Evolutionary conservation across 2,888 invertebrate genomes (phyloP).

Genomic region (Arge pagana): DNA sequence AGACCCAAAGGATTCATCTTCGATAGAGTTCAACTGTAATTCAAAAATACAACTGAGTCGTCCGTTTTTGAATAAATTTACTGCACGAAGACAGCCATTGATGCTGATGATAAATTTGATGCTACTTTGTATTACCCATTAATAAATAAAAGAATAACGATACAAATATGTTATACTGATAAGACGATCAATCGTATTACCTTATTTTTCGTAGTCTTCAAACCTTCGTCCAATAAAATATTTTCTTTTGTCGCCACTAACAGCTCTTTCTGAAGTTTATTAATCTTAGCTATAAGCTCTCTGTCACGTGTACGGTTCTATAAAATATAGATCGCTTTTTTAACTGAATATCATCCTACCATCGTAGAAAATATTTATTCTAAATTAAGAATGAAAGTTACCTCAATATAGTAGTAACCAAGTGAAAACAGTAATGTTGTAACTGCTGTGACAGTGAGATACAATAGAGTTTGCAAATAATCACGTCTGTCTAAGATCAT

Average conservation of each 20-base stretch:
- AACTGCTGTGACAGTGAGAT: constrained; percentile 70
- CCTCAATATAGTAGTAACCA: constrained; percentile 78
- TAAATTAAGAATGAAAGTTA: constrained; percentile 42
- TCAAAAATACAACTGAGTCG: constrained; percentile 14
- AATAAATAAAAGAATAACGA: no score
- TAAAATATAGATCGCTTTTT: constrained; percentile 23
- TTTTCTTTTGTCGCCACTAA: constrained; percentile 64
- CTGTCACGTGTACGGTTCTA: constrained; percentile 71
- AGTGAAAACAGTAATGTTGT: constrained; percentile 74
- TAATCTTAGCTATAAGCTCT: constrained; percentile 71
- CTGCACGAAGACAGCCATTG: not conserved
- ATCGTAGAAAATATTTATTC: no score
- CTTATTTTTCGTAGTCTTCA: constrained; percentile 51
- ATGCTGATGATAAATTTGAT: constrained; percentile 28
- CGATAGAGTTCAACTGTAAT: constrained; percentile 63
- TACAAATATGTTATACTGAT: no score
- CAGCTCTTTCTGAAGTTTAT: constrained; percentile 67
- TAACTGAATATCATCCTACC: no score
- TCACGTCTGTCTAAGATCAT: constrained; percentile 28
- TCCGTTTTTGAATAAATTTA: not conserved
- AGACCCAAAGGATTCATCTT: constrained; percentile 73
- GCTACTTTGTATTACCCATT: constrained; percentile 12
- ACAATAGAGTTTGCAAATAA: constrained; percentile 60
- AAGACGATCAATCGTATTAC: constrained; percentile 35
- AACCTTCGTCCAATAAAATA: constrained; percentile 62